These are phyloP conservation scores for Diuraphis noxia DNA, from an alignment of 1,140 invertebrate species.

Conservation along the genomic window DNA sequence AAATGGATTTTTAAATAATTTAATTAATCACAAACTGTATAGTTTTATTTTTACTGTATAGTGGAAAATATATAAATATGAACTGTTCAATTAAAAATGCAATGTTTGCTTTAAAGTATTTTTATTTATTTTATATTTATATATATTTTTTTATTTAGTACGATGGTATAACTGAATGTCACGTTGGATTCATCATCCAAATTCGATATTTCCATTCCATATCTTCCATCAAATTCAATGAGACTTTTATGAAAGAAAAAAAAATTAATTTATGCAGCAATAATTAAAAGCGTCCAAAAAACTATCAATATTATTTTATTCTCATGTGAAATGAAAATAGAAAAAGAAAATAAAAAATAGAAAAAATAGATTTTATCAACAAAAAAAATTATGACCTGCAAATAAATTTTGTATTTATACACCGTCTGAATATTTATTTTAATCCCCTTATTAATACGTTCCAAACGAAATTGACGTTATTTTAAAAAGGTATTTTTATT, in stretches of 20 bases:
- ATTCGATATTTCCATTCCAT: background rate
- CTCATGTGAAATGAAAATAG: background rate
- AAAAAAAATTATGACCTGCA: background rate
- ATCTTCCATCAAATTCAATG: background rate
- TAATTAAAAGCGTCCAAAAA: background rate
- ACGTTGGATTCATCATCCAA: background rate
- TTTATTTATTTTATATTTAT: background rate
- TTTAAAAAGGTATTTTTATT: background rate
- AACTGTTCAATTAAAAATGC: background rate
- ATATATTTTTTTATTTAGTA: background rate
- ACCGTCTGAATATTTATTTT: background rate
- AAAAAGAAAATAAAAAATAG: background rate
- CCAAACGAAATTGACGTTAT: background rate
- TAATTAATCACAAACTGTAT: background rate
- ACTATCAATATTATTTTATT: background rate
- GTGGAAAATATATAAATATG: background rate
- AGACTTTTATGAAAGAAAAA: background rate
- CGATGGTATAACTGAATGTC: background rate
- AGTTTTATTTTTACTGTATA: background rate
- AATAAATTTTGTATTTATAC: too few relatives aligned
- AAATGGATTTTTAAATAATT: background rate
- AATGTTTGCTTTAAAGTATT: background rate
- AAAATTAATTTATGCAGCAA: background rate
- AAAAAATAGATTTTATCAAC: too few relatives aligned
- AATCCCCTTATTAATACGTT: background rate